Conservation (phyloP, 2,113 vertebrate species). For the Misgurnus mizolepis region DNA sequence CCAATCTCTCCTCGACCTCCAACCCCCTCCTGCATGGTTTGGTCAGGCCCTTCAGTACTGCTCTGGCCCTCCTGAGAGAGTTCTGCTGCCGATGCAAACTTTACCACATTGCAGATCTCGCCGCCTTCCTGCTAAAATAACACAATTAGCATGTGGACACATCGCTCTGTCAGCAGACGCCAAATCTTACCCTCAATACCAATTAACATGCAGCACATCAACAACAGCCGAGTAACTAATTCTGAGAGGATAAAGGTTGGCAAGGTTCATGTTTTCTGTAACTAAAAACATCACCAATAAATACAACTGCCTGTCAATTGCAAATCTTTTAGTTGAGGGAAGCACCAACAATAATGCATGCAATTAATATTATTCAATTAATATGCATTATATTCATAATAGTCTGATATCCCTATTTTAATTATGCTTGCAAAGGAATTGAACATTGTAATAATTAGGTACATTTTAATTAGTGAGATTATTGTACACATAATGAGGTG, state of each 20-base stretch:
- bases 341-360: not conserved
- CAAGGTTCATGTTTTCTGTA: not conserved
- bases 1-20: constrained; percentile 43
- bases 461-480: constrained; percentile 64
- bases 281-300: not conserved
- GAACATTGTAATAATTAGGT: constrained; percentile 68
- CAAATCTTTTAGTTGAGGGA: not conserved
- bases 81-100: constrained; percentile 49
- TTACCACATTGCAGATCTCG: constrained; percentile 42
- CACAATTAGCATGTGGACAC: constrained; percentile 72
- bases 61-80: constrained; percentile 40
- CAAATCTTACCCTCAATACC: constrained; percentile 67
- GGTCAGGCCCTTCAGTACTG: constrained; percentile 44
- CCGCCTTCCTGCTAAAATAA: constrained; percentile 65
- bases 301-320: not conserved
- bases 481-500: constrained; percentile 51
- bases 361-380: constrained; percentile 62
- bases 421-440: constrained; percentile 65
- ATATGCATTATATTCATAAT: constrained; percentile 65
- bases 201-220: constrained; percentile 68
- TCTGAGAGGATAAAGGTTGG: constrained; percentile 8
- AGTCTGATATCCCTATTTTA: constrained; percentile 65
- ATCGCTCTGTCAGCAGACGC: constrained; percentile 64
- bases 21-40: constrained; percentile 19
- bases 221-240: constrained; percentile 23